Base-by-base conservation (phyloP, 2,888 invertebrate species). In the Amorpha juglandis region DNA sequence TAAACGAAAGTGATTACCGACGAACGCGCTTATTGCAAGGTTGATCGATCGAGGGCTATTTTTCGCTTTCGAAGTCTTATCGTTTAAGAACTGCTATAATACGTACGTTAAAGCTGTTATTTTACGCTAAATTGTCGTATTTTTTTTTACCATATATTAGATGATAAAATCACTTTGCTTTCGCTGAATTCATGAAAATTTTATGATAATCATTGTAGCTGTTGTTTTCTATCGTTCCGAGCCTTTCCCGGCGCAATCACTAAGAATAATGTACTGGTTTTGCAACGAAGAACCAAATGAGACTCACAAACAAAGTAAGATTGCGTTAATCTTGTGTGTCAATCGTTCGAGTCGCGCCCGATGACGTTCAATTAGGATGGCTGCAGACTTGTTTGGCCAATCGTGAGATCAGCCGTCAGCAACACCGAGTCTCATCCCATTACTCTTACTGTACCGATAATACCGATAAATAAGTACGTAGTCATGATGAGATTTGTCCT, bases 401-500 rank as follows among this genome's bases (percentile, higher is more conserved):
- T 71, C 70, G 62, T 63, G 70, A 64, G 71, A 74, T 74, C 74
- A 68, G 64, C 70, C 68, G 66, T 63, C 53, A 63, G 52, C 35
- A 67, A 68, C 67, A 51, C 51, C 67, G 16, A 53, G 65, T 68
- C 71, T 71, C 77, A 78, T 74, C 74, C 75, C 75, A 79, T 80
- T 76, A 76, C 77, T 76, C 71, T 72, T 69, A 64, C 69, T 19
- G 38, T 47, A 12, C 21, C 51, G 58, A 64, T 67, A 51, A 42
- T 58, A 58, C 27, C 71, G 77, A 81, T 81, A 81, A 82, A 80
- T 78, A 77, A 74, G 71, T 66, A 67, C 68, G 67, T 67, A 79
- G 71, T 78, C 78, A 77, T 76, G 75, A 74, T 71, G 75, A 68
- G 69, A 71, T 64, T 69, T 69, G 68, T 72, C 72, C 71, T 68